Conservation (phyloP, 2,888 invertebrate genomes). For the Drosophila longiperda region DNA sequence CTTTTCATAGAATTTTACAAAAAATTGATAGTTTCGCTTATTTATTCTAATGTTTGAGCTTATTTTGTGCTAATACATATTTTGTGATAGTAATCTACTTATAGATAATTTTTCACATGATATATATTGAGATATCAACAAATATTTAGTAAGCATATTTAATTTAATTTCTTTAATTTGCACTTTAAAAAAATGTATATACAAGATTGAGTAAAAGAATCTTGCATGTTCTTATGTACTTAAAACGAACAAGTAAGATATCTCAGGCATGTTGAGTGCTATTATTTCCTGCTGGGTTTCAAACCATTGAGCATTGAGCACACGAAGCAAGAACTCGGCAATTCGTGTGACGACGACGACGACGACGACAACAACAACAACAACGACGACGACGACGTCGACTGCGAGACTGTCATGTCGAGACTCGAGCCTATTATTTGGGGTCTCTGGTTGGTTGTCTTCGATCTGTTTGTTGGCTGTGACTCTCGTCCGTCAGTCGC, state of each 20-base stretch:
- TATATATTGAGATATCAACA: neutral
- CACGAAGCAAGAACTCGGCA: slow-evolving; percentile 39
- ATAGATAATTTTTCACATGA: neutral
- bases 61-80: neutral
- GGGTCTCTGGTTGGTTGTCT: slow-evolving; percentile 60
- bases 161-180: neutral
- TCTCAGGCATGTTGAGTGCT: neutral
- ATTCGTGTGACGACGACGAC: slow-evolving; percentile 29
- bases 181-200: neutral
- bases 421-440: slow-evolving; percentile 50
- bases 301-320: slow-evolving; percentile 19
- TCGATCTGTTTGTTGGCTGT: slow-evolving; percentile 55
- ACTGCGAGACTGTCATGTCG: slow-evolving; percentile 49
- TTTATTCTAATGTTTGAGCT: neutral
- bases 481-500: slow-evolving; percentile 65
- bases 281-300: slow-evolving; percentile 26
- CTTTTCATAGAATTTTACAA: neutral
- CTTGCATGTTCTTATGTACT: neutral
- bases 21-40: too few relatives aligned
- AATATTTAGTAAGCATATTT: too few relatives aligned
- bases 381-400: slow-evolving; percentile 21
- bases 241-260: neutral
- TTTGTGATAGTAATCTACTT: too few relatives aligned
- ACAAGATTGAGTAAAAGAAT: neutral
- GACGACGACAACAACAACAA: slow-evolving; percentile 18